Evolutionary conservation across 35 echinoderm and acorn worm genomes (phyloP).

Genomic region (Holothuria glaberrima): DNA sequence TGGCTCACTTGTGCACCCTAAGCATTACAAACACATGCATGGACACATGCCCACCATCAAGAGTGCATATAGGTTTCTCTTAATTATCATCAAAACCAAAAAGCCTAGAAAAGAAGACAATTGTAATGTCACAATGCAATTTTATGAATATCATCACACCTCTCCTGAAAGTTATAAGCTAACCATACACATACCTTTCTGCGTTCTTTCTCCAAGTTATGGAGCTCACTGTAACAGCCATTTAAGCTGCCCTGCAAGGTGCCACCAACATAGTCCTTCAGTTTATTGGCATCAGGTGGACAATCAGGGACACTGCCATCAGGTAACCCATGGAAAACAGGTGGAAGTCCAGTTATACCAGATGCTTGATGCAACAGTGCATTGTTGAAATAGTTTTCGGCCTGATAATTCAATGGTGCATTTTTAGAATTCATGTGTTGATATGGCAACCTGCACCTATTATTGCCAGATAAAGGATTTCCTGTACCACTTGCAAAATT

Average conservation of each 20-base stretch:
- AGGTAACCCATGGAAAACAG: not conserved
- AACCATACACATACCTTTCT: conserved; percentile 59
- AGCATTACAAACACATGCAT: no score
- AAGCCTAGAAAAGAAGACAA: no score
- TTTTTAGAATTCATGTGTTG: conserved; percentile 4
- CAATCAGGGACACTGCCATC: not conserved
- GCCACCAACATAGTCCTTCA: conserved; percentile 30
- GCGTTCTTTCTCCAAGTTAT: conserved; percentile 80
- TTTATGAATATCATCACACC: no score
- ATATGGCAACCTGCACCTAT: not conserved
- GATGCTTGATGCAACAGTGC: conserved; percentile 41
- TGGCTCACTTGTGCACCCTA: no score
- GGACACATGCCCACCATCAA: no score
- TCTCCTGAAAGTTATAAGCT: no score
- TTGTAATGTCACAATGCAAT: no score
- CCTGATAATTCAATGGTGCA: not conserved
- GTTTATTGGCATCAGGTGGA: not conserved
- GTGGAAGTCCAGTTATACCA: conserved; percentile 34
- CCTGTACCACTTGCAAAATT: not conserved
- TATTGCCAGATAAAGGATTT: not conserved
- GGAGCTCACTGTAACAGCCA: conserved; percentile 73
- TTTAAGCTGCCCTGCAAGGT: conserved; percentile 41
- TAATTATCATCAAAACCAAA: no score
- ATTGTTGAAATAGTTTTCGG: not conserved
- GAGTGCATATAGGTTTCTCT: no score